Evolutionary conservation across 2,797 vertebrate genomes (phyloP).

Genomic region (Melanotaenia trifasciata): DNA sequence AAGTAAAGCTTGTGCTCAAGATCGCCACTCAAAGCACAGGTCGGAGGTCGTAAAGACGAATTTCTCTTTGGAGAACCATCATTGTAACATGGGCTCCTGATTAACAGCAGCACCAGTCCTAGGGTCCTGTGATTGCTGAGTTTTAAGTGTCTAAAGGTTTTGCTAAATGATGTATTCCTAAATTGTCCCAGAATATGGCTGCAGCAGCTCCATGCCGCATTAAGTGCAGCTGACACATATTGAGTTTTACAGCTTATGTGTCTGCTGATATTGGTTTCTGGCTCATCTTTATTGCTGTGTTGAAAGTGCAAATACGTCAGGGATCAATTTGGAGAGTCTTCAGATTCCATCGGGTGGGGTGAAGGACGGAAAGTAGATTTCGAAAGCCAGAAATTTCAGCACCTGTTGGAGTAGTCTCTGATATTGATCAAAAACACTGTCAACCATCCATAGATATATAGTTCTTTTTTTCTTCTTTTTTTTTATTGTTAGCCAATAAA

Average conservation of each 20-base stretch:
- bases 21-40: background rate
- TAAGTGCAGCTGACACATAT: conserved; percentile 8
- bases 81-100: background rate
- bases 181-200: background rate
- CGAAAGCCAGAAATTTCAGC: conserved; percentile 40
- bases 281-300: conserved; percentile 30
- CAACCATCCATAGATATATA: conserved; percentile 22
- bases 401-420: conserved; percentile 36
- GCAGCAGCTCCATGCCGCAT: background rate
- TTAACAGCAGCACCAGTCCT: background rate
- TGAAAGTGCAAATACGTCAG: conserved; percentile 50
- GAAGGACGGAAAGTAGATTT: conserved; percentile 37
- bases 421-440: conserved; percentile 49
- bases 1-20: background rate
- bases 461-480: background rate
- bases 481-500: conserved; percentile 19
- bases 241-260: conserved; percentile 14
- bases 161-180: background rate
- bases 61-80: background rate
- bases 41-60: background rate
- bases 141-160: background rate
- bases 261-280: conserved; percentile 23
- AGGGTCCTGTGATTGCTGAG: background rate
- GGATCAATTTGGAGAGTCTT: conserved; percentile 54
- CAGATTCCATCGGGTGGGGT: conserved; percentile 51